Evolutionary conservation across 1,140 invertebrate species (phyloP), one percentile per base, ranked within the genome.

Genomic region (Sminthurides bifidus): DNA sequence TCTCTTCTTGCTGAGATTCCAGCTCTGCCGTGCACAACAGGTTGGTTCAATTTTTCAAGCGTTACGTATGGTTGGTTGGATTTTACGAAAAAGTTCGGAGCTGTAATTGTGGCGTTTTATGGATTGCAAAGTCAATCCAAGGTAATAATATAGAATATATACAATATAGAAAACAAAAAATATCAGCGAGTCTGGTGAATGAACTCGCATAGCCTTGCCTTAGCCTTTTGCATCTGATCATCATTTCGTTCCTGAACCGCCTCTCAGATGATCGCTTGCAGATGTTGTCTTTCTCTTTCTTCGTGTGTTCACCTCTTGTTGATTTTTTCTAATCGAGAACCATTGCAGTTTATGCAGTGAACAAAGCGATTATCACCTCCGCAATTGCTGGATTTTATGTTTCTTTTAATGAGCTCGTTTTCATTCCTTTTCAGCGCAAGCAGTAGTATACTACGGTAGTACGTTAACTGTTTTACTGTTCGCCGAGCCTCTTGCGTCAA

Each of bases 121-220:
- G n/a, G n/a, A n/a, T n/a, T n/a, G n/a, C n/a, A n/a, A n/a, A n/a
- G n/a, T n/a, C n/a, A n/a, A n/a, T n/a, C n/a, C n/a, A n/a, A n/a
- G n/a, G n/a, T n/a, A n/a, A n/a, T n/a, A n/a, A n/a, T n/a, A n/a
- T n/a, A n/a, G n/a, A n/a, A n/a, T n/a, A n/a, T n/a, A n/a, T n/a
- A n/a, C n/a, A n/a, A n/a, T n/a, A n/a, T n/a, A n/a, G n/a, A n/a
- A n/a, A n/a, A n/a, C n/a, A n/a, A 43, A 43, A 43, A 19, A 21
- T 12, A 43, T 14, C 41, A 43, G 6, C 12, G 6, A 43, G 6
- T 10, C 21, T 56, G 53, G 58, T 60, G 58, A 60, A 60, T 60
- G 58, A 60, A 56, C 58, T 56, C 53, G 30, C 30, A 54, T 60
- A 60, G 58, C 58, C 58, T 60, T 60, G 58, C 53, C 58, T 50